These are phyloP conservation scores for Muscicapa comitata DNA, from an alignment of 2,797 vertebrate genomes.

Conservation along the genomic window DNA sequence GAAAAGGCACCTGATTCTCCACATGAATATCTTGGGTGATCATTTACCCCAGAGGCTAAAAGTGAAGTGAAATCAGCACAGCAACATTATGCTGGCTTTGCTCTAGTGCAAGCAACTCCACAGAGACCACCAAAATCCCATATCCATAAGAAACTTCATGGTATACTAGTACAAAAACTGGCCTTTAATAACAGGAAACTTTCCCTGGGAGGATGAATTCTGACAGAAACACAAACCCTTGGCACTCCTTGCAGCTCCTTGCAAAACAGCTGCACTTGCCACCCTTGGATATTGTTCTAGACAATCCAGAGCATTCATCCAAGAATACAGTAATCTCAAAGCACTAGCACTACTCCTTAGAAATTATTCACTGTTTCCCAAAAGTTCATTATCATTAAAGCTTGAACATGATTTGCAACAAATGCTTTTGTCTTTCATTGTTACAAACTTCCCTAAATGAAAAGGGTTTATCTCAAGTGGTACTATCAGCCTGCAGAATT, in stretches of 20 bases:
- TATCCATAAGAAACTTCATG: background rate
- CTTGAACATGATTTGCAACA: slow-evolving; percentile 15
- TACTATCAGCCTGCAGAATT: background rate
- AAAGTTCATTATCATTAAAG: slow-evolving; percentile 5
- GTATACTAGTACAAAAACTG: background rate
- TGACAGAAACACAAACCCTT: background rate
- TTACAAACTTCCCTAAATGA: slow-evolving; percentile 5
- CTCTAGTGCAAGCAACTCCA: background rate
- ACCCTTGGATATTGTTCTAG: background rate
- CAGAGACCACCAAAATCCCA: background rate
- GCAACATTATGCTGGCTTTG: background rate
- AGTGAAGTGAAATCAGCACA: background rate
- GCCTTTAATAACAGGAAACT: background rate
- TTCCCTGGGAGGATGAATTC: background rate
- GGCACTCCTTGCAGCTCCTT: background rate
- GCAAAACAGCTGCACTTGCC: background rate
- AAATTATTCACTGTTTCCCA: background rate
- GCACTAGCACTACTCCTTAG: background rate
- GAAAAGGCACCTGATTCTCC: background rate
- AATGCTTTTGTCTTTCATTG: slow-evolving; percentile 13
- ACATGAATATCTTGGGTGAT: background rate
- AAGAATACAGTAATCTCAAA: background rate
- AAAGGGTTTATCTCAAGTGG: slow-evolving; percentile 20
- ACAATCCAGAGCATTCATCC: background rate
- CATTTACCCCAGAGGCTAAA: background rate